Percentiles rank a stretch among this genome's conserved stretches.
phyloP scores from a whole-genome alignment of 2,797 vertebrate genomes.

The Buphagus erythrorhynchus region DNA sequence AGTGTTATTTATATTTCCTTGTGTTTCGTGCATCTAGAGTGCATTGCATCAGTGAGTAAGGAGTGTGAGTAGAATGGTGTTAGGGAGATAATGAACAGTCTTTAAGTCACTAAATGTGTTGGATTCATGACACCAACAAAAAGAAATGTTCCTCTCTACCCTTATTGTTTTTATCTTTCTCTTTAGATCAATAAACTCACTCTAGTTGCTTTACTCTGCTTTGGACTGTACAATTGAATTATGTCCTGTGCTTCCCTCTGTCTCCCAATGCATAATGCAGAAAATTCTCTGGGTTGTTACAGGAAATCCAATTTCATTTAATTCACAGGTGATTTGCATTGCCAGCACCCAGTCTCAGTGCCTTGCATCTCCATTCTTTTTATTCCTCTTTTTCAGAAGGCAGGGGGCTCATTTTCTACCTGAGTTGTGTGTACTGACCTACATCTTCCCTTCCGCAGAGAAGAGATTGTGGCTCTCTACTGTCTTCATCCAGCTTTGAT shows the following conservation, averaged over 20 bases:
- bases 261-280: slow-evolving; percentile 20
- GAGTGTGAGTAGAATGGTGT: background rate
- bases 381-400: background rate
- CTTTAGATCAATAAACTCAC: slow-evolving; percentile 61
- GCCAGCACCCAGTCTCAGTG: background rate
- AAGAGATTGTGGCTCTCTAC: background rate
- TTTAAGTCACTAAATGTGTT: slow-evolving; percentile 6
- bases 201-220: slow-evolving; percentile 54
- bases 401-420: background rate
- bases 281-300: slow-evolving; percentile 15
- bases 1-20: background rate
- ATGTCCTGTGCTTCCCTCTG: background rate
- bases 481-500: background rate
- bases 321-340: background rate
- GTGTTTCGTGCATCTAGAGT: background rate
- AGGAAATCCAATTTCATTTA: background rate
- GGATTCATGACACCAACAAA: slow-evolving; percentile 53
- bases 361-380: background rate
- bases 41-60: background rate
- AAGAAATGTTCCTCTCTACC: slow-evolving; percentile 39
- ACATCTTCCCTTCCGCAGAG: background rate
- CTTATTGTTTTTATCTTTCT: slow-evolving; percentile 53
- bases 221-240: background rate
- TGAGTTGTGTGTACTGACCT: background rate
- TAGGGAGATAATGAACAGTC: background rate